Base-by-base conservation (phyloP, 2,113 vertebrate species). In the Elgaria multicarinata region DNA sequence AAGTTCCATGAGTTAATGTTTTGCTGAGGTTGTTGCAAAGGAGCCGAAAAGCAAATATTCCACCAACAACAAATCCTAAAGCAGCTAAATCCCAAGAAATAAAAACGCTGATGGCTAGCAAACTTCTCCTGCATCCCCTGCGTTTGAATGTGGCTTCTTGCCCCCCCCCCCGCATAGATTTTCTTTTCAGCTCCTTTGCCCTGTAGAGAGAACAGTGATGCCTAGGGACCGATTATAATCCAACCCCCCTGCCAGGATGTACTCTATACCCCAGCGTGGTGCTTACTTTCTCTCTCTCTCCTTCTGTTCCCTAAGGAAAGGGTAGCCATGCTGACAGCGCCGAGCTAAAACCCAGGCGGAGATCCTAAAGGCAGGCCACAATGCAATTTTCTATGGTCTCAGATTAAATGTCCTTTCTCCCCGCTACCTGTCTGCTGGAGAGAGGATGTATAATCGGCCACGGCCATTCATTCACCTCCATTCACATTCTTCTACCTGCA, bases 211-310 rank as follows among this genome's bases (percentile, higher is more conserved):
- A 67, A 58, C 82, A 76, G 78, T 64, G 66, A 44, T 46, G 36
- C 36, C 20, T 14, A 53, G 36, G 44, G 55, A 83, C 46, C 14
- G 22, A 10, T 58, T 77, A 62, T 83, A 91, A 91, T 91, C 80
- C 80, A 83, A n/a, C 71, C 86, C 62, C n/a, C 90, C 79, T 83
- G 75, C 62, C 79, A 77, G 64, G 79, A 36, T 71, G 79, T 22
- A 55, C 62, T 87, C 85, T 83, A 87, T 83, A 83, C 50, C 90
- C 58, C 90, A 91, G 89, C 89, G 44, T 87, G 89, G 33, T 87
- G 89, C 83, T 24, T 16, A 24, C 50, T 58, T 10, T 16, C 39
- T 55, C 28, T 12, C 6, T 2, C 58, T 62, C 80, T 84, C 31
- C 42, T 82, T 50, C 69, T 83, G 36, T 78, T 71, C 72, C 79